phyloP scores from a whole-genome alignment of 2,797 vertebrate genomes.

The Antrozous pallidus region DNA sequence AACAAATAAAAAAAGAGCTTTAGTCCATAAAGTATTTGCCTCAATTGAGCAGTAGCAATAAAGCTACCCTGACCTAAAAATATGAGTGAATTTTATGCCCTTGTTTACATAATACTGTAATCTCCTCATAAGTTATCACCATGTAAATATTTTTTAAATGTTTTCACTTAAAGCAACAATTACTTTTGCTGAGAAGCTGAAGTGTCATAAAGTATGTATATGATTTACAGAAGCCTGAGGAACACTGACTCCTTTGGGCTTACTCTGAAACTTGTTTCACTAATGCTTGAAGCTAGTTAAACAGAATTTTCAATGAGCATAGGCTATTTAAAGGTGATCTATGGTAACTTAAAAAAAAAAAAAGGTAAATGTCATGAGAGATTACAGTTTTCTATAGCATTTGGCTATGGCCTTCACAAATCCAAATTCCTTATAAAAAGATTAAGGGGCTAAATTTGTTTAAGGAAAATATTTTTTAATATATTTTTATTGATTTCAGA shows the following conservation, averaged over 20 bases:
- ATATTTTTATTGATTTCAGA: no score
- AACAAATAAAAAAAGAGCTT: neutral
- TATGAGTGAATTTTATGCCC: neutral
- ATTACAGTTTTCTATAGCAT: neutral
- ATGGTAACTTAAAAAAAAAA: neutral
- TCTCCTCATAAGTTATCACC: neutral
- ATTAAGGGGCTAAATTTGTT: neutral
- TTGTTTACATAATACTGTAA: neutral
- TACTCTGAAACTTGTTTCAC: neutral
- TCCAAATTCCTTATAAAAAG: neutral
- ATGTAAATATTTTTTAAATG: neutral
- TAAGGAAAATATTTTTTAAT: neutral
- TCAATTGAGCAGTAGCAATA: neutral
- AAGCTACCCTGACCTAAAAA: neutral
- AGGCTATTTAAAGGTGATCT: neutral
- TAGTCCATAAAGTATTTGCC: slow-evolving; percentile 4
- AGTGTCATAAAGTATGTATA: neutral
- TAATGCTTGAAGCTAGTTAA: slow-evolving; percentile 7
- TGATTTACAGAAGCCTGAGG: neutral
- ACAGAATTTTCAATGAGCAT: neutral
- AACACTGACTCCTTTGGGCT: neutral
- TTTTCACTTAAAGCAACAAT: neutral
- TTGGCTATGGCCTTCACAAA: neutral
- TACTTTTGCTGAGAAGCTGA: neutral
- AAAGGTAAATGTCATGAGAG: neutral